A percentile compares a stretch with the other conserved stretches of the same genome.
These are phyloP conservation scores for Graphium colonna DNA, from an alignment of 2,888 invertebrate species.

Conservation along the genomic window DNA sequence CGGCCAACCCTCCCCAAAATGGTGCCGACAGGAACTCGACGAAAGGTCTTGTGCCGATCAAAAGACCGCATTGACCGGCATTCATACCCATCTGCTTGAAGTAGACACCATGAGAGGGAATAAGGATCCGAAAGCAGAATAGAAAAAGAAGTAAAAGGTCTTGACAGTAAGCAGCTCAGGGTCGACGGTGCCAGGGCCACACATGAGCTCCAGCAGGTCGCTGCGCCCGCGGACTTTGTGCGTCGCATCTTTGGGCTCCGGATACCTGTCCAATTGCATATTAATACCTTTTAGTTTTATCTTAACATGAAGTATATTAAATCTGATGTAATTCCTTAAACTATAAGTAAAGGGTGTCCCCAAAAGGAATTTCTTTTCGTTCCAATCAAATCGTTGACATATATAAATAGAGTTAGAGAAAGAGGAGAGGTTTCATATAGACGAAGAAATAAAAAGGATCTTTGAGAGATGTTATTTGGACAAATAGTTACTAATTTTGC, in stretches of 20 bases:
- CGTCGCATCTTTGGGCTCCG: constrained; percentile 92
- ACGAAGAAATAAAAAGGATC: no score
- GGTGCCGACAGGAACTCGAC: constrained; percentile 98
- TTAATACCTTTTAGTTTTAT: no score
- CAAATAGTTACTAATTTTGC: no score
- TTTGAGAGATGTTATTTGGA: no score
- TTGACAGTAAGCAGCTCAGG: constrained; percentile 96
- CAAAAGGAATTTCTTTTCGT: no score
- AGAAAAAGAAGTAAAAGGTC: constrained; percentile 99
- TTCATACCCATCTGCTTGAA: constrained; percentile 99
- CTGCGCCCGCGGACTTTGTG: constrained; percentile 93
- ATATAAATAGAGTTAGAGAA: no score
- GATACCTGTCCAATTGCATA: no score
- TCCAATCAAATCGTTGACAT: no score
- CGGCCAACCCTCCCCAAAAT: constrained; percentile 98
- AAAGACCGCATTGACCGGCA: constrained; percentile 94
- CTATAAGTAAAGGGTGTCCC: no score
- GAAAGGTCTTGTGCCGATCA: constrained; percentile 97
- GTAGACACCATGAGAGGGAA: constrained; percentile 98
- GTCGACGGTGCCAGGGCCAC: constrained; percentile 89
- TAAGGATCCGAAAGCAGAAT: constrained; percentile 98
- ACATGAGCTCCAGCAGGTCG: constrained; percentile 90
- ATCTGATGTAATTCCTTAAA: no score
- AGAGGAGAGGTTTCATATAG: no score
- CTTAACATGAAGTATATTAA: no score